Evolutionary conservation across 2,888 invertebrate species (phyloP).

Genomic region (Unio pictorum): DNA sequence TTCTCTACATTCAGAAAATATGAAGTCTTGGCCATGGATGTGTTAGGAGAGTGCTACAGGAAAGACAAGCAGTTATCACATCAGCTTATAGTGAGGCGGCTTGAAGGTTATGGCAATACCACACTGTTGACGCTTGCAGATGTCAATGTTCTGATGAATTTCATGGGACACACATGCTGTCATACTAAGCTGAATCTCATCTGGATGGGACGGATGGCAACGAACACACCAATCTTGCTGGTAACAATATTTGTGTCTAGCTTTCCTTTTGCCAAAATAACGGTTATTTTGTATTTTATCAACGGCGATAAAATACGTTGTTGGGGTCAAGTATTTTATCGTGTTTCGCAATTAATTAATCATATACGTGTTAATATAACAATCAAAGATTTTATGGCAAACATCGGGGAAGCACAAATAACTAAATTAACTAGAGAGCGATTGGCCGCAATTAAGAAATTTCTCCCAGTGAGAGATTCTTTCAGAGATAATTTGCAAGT

Average conservation of each 20-base stretch:
- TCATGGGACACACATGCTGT: slow-evolving; percentile 68
- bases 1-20: slow-evolving; percentile 46
- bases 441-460: too few relatives aligned
- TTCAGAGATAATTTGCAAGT: too few relatives aligned
- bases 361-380: too few relatives aligned
- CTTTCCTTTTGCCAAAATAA: too few relatives aligned
- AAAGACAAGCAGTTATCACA: slow-evolving; percentile 62
- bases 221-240: slow-evolving; percentile 66
- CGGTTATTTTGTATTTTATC: too few relatives aligned
- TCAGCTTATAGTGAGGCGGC: slow-evolving; percentile 59
- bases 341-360: too few relatives aligned
- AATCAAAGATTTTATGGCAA: too few relatives aligned
- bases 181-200: slow-evolving; percentile 70
- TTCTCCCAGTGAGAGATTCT: too few relatives aligned
- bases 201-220: slow-evolving; percentile 70
- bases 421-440: too few relatives aligned
- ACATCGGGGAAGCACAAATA: too few relatives aligned
- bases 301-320: too few relatives aligned
- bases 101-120: slow-evolving; percentile 57
- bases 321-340: too few relatives aligned
- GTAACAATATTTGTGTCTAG: slow-evolving; percentile 29
- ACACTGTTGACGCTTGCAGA: slow-evolving; percentile 67
- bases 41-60: slow-evolving; percentile 66
- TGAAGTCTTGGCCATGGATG: slow-evolving; percentile 63
- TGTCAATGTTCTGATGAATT: slow-evolving; percentile 64